A percentile compares a stretch with the other conserved stretches of the same genome.
phyloP scores from a whole-genome alignment of 2,113 vertebrate genomes.

The Bettongia penicillata region DNA sequence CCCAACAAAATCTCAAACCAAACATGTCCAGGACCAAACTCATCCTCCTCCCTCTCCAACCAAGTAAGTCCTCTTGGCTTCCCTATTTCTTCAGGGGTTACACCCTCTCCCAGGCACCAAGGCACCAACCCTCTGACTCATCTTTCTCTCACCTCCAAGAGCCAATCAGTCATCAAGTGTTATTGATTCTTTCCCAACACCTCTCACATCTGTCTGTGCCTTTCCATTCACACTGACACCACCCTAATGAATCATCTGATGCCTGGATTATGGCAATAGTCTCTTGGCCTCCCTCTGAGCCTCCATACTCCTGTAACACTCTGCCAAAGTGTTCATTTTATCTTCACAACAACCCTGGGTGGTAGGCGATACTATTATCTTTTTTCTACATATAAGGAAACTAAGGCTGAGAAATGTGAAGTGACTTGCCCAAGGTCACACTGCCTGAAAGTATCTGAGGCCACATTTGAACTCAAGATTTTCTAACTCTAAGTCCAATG shows the following conservation, averaged over 20 bases:
- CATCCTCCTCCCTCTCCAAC: background rate
- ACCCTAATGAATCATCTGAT: background rate
- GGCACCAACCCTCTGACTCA: background rate
- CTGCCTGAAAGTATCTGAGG: background rate
- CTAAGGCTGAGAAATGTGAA: background rate
- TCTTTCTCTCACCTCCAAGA: background rate
- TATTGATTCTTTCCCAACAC: background rate
- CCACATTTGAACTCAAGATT: background rate
- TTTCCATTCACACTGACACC: background rate
- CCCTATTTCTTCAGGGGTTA: background rate
- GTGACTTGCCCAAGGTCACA: background rate
- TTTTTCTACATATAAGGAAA: background rate
- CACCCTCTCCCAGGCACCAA: background rate
- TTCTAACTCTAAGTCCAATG: background rate
- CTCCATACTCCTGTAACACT: background rate
- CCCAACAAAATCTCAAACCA: background rate
- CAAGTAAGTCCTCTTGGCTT: background rate
- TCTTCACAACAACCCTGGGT: background rate
- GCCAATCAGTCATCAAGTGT: background rate
- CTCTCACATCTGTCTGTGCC: background rate
- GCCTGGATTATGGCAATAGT: background rate
- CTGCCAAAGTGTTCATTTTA: background rate
- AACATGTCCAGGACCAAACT: background rate
- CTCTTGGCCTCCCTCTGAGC: background rate
- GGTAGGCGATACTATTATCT: background rate